A percentile compares a stretch with the other conserved stretches of the same genome.
These are phyloP conservation scores for Drosophila acutilabella DNA, from an alignment of 2,888 invertebrate species.

Conservation along the genomic window DNA sequence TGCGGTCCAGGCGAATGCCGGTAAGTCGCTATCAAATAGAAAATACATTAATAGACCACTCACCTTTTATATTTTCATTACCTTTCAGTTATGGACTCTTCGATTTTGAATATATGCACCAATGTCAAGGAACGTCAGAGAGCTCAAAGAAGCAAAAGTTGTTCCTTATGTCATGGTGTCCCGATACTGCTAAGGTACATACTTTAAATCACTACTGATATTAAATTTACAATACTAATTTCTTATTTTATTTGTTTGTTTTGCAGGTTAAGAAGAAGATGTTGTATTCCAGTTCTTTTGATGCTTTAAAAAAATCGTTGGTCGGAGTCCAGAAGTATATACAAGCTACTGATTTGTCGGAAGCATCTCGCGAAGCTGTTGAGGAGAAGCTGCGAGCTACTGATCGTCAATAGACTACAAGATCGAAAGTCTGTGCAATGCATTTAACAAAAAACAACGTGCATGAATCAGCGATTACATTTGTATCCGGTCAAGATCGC, in stretches of 20 bases:
- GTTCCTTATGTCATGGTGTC: constrained; percentile 99
- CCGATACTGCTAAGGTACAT: constrained; percentile 95
- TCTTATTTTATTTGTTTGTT: background rate
- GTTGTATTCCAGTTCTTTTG: constrained; percentile 97
- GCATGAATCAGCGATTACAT: constrained; percentile 68
- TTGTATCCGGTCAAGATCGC: constrained; percentile 75
- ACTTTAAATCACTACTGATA: background rate
- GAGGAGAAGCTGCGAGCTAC: constrained; percentile 97
- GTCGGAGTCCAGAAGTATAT: constrained; percentile 99
- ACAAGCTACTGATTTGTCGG: constrained; percentile 97
- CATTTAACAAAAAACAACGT: constrained; percentile 69
- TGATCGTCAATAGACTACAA: constrained; percentile 91
- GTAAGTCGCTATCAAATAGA: constrained; percentile 74
- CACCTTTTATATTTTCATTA: too few relatives aligned
- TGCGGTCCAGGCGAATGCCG: constrained; percentile 98
- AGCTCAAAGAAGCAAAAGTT: constrained; percentile 99
- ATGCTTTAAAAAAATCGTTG: constrained; percentile 98
- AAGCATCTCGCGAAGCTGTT: constrained; percentile 96
- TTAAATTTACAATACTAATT: background rate
- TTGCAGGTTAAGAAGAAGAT: constrained; percentile 91
- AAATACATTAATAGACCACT: background rate
- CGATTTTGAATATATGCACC: constrained; percentile 99
- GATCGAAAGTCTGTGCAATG: constrained; percentile 68
- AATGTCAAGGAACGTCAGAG: constrained; percentile 98
- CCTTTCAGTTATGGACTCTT: constrained; percentile 92